phyloP scores from a whole-genome alignment of 2,113 vertebrate species.

The Axis porcinus region DNA sequence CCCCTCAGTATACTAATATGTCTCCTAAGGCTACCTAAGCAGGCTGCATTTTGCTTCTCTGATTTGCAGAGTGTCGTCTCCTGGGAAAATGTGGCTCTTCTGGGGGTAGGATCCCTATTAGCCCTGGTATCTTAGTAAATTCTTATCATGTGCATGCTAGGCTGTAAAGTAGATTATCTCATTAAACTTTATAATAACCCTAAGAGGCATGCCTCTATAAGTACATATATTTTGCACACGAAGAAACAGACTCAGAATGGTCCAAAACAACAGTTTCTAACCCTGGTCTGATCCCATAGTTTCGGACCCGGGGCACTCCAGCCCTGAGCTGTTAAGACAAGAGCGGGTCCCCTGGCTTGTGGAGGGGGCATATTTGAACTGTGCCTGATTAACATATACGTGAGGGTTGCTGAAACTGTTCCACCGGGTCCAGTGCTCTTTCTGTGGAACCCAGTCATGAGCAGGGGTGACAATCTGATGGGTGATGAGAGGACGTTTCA shows the following conservation, averaged over 20 bases:
- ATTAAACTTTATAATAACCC: background rate
- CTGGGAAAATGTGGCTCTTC: background rate
- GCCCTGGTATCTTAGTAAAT: background rate
- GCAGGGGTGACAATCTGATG: background rate
- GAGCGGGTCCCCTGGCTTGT: background rate
- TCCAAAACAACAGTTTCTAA: background rate
- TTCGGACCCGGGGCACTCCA: rapidly evolving
- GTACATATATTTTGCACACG: background rate
- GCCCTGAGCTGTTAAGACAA: background rate
- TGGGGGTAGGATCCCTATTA: background rate
- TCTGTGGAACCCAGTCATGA: background rate
- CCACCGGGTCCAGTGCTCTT: background rate
- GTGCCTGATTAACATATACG: background rate
- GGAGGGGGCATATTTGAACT: background rate
- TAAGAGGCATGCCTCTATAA: background rate
- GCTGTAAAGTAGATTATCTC: background rate
- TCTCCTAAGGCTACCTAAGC: background rate
- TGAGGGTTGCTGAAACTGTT: background rate
- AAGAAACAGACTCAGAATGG: background rate
- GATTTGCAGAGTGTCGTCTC: background rate
- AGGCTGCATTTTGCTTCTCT: background rate
- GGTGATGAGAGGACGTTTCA: background rate
- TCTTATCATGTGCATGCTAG: background rate
- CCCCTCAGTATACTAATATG: background rate
- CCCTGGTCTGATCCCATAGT: too few species aligned